phyloP scores from a whole-genome alignment of 2,888 invertebrate species.

The Pycnomerus fuliginosus region DNA sequence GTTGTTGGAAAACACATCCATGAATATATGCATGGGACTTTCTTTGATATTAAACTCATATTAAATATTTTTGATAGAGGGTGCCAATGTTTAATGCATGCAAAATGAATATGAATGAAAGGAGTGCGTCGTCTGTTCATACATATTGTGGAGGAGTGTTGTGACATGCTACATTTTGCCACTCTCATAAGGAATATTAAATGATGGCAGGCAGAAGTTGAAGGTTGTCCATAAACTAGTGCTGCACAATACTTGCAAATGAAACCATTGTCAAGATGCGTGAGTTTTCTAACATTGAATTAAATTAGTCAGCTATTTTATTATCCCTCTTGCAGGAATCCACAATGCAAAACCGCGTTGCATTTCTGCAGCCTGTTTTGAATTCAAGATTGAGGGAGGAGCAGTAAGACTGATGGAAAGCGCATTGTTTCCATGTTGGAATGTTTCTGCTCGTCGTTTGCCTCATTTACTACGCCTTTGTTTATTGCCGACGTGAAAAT shows the following conservation, averaged over 20 bases:
- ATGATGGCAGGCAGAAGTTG: too few relatives aligned
- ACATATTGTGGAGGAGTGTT: constrained; percentile 27
- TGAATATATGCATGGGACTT: too few relatives aligned
- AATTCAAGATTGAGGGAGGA: constrained; percentile 34
- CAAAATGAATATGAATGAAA: constrained; percentile 35
- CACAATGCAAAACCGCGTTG: constrained; percentile 1
- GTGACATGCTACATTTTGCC: constrained; percentile 29
- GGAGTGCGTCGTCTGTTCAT: constrained; percentile 25
- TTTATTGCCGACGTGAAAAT: constrained; percentile 27
- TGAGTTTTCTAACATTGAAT: too few relatives aligned
- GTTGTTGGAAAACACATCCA: too few relatives aligned
- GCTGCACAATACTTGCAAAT: too few relatives aligned
- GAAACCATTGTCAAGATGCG: too few relatives aligned
- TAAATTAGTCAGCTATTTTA: too few relatives aligned
- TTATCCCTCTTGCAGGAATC: too few relatives aligned
- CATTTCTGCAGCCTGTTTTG: constrained; percentile 20
- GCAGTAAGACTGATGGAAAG: constrained; percentile 29
- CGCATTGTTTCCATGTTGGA: constrained; percentile 29
- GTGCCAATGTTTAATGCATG: constrained; percentile 31
- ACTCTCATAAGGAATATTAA: constrained; percentile 29
- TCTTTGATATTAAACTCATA: too few relatives aligned
- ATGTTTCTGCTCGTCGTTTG: constrained; percentile 25
- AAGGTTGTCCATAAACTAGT: too few relatives aligned
- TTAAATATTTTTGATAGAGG: too few relatives aligned
- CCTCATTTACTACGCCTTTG: constrained; percentile 29